A percentile compares a stretch with the other conserved stretches of the same genome.
These are phyloP conservation scores for Tonatia bakeri DNA, from an alignment of 2,113 vertebrate genomes.

Conservation along the genomic window DNA sequence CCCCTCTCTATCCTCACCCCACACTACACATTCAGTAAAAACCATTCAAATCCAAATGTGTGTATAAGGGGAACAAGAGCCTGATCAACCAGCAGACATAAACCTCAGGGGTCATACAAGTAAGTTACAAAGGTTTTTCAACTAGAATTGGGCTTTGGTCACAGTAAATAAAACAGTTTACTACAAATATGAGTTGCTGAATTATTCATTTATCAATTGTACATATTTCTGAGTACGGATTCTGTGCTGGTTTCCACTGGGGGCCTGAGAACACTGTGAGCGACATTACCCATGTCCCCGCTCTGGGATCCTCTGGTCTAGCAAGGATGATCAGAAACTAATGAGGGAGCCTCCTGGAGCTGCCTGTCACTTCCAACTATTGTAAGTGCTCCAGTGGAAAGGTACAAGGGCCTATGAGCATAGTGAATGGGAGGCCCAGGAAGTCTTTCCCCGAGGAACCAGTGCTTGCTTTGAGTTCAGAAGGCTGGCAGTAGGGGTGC, in stretches of 20 bases:
- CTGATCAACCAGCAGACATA: not conserved
- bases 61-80: not conserved
- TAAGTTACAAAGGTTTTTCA: constrained; percentile 6
- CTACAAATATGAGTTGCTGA: not conserved
- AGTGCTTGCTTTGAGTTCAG: not conserved
- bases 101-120: not conserved
- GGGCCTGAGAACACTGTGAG: not conserved
- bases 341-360: not conserved
- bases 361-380: not conserved
- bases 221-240: not conserved
- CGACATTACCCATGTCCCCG: not conserved
- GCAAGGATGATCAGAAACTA: not conserved
- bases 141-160: not conserved
- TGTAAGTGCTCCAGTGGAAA: not conserved
- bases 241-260: not conserved
- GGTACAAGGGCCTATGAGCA: not conserved
- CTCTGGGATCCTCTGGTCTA: not conserved
- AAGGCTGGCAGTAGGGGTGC: not conserved
- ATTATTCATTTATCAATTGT: not conserved
- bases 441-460: constrained; percentile 13
- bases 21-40: not conserved
- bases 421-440: not conserved
- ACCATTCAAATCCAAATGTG: not conserved
- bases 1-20: not conserved
- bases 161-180: not conserved